Evolutionary conservation across 1,140 invertebrate species (phyloP).

Genomic region (Triops longicaudatus): DNA sequence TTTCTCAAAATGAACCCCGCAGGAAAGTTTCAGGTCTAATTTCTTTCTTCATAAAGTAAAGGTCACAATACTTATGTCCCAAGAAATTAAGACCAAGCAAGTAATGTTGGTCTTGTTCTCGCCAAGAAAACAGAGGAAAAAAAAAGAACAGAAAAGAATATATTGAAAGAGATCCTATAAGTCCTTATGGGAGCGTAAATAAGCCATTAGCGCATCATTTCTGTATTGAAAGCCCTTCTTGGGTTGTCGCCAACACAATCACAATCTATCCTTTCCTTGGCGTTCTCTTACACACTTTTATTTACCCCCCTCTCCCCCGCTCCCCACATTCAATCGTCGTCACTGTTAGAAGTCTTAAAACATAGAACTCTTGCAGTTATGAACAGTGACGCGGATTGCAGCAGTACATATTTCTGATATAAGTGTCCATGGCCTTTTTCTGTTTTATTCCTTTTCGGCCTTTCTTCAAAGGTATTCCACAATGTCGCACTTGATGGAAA

Average conservation of each 20-base stretch:
- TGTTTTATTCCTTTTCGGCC: constrained; percentile 1
- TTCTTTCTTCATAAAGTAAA: neutral
- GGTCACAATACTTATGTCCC: neutral
- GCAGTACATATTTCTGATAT: neutral
- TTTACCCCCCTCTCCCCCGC: neutral
- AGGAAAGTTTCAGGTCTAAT: neutral
- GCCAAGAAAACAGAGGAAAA: neutral
- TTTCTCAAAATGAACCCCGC: neutral
- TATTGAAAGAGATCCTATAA: neutral
- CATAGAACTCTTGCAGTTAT: neutral
- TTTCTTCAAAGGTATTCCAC: constrained; percentile 73
- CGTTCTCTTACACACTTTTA: neutral
- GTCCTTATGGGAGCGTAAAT: neutral
- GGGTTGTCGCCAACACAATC: constrained; percentile 6
- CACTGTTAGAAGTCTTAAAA: neutral
- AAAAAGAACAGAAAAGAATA: neutral
- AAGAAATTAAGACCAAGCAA: neutral
- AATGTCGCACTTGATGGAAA: constrained; percentile 91
- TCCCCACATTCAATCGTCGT: neutral
- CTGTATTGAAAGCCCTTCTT: constrained; percentile 8
- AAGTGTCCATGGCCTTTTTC: constrained; percentile 28
- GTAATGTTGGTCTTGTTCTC: neutral
- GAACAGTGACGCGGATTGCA: neutral
- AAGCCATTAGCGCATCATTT: constrained; percentile 7
- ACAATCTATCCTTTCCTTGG: neutral